These are phyloP conservation scores for Crocallis elinguaria DNA, from an alignment of 2,888 invertebrate species.

Conservation along the genomic window DNA sequence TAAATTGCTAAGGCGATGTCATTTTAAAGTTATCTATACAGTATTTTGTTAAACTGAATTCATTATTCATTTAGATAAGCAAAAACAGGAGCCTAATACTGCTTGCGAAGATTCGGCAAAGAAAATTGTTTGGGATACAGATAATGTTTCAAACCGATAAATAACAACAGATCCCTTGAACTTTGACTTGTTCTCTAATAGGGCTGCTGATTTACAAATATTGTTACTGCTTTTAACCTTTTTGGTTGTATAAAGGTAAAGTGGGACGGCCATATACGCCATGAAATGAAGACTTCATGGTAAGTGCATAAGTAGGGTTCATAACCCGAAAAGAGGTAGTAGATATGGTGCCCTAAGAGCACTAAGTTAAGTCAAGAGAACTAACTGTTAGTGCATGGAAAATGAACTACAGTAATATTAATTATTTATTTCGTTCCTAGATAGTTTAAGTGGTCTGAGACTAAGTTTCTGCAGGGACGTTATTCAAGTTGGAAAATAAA, in stretches of 20 bases:
- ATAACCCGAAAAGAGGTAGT: no score
- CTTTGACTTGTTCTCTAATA: background rate
- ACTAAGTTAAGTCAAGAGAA: no score
- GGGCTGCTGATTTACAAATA: background rate
- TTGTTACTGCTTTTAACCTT: no score
- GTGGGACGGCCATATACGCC: background rate
- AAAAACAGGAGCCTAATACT: conserved; percentile 1
- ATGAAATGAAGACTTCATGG: no score
- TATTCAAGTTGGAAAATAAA: no score
- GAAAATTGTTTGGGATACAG: background rate
- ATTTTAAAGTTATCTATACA: background rate
- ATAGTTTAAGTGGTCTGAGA: no score
- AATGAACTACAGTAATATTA: no score
- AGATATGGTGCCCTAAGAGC: no score
- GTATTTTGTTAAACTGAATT: conserved; percentile 2
- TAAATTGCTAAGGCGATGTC: background rate
- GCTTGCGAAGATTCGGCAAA: background rate
- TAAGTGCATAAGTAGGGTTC: no score
- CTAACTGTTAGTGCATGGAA: no score
- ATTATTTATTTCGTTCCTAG: no score
- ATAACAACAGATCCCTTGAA: conserved; percentile 3
- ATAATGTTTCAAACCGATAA: background rate
- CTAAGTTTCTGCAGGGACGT: no score
- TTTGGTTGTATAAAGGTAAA: background rate
- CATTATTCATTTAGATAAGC: conserved; percentile 10